Evolutionary conservation across 2,888 invertebrate species (phyloP), one percentile per base, ranked within the genome.

Genomic region (Lydus trimaculatus): DNA sequence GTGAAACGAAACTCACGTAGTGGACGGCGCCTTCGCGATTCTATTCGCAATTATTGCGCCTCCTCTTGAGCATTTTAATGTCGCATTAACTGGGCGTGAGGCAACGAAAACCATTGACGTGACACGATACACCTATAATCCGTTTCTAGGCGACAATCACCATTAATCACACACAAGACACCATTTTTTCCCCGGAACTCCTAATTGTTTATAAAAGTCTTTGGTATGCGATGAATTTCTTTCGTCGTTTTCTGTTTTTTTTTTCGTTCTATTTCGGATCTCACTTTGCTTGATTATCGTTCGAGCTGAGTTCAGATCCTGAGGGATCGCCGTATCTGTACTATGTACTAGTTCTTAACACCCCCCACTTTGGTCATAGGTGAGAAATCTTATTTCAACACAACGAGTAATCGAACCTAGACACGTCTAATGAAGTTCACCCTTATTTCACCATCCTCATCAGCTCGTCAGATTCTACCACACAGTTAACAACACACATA

Each of bases 361-460:
- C 63, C 69, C 72, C 73, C 69, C 71, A 67, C 73, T 71, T 77
- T 75, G 82, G 80, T 78, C 82, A 78, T 81, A 83, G 83, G 82
- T 83, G 83, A 81, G 79, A 83, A 83, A 84, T 84, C 83, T 84
- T 83, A 83, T 84, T 84, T 84, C 80, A 79, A 77, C 78, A 75
- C 76, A 69, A 75, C 78, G 48, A 76, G 82, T 83, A 83, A 83
- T 84, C 82, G 83, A 83, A 83, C 78, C 82, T 79, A 82, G 83
- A 82, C 83, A 80, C 80, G 80, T 83, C 81, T 84, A 84, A 84
- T 82, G 83, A 84, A 84, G 83, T 84, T 83, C 82, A 77, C 81
- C 67, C 60, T 63, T 36, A 20, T 58, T 64, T 61, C 70, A 59
- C 58, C 62, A 65, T 62, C 17, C 67, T 72, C 73, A 74, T 74